phyloP scores from a whole-genome alignment of 2,113 vertebrate species.

The Gadus chalcogrammus region DNA sequence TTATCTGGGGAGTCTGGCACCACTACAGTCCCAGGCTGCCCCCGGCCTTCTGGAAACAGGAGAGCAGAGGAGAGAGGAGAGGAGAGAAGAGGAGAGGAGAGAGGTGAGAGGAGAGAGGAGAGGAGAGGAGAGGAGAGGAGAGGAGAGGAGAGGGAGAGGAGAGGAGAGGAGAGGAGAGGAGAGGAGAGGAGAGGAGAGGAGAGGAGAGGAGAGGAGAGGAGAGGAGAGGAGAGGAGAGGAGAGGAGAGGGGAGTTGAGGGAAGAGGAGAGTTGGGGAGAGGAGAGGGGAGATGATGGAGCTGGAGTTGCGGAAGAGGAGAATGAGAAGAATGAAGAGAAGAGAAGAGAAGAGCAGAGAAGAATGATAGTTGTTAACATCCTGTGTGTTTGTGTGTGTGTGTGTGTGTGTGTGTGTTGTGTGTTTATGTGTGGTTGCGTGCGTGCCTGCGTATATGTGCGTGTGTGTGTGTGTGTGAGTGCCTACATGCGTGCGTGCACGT shows the following conservation, averaged over 20 bases:
- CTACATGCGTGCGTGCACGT: not conserved
- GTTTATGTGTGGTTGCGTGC: not conserved
- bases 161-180: not conserved
- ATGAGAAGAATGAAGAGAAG: not conserved
- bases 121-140: not conserved
- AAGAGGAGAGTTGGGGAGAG: not conserved
- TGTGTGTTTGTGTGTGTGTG: not conserved
- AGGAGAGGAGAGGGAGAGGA: not conserved
- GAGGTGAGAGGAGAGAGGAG: not conserved
- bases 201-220: not conserved
- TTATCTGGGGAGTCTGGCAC: constrained; percentile 84
- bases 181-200: not conserved
- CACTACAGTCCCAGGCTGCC: constrained; percentile 5
- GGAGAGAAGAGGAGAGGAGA: not conserved
- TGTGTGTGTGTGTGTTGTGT: not conserved
- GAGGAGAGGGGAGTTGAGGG: not conserved
- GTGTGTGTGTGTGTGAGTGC: not conserved
- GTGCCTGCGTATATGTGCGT: not conserved
- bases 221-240: not conserved
- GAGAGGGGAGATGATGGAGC: no score
- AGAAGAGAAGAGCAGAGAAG: not conserved
- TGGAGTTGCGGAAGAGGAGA: not conserved
- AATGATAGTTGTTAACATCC: not conserved
- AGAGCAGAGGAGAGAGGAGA: constrained; percentile 20
- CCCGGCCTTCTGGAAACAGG: constrained; percentile 6